These are phyloP conservation scores for Plodia interpunctella DNA, from an alignment of 1,140 invertebrate species.

Conservation along the genomic window DNA sequence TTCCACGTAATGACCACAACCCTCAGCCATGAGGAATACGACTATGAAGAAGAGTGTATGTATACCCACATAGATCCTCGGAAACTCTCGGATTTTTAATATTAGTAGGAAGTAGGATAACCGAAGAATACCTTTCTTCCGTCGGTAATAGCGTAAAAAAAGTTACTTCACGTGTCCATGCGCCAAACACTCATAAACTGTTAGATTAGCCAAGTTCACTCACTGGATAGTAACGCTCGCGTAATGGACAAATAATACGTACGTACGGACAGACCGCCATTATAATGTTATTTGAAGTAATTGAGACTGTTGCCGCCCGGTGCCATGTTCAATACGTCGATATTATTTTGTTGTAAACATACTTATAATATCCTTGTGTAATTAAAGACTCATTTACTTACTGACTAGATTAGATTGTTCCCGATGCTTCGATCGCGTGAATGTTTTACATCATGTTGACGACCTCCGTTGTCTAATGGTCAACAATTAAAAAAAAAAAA, in stretches of 20 bases:
- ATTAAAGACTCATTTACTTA: conserved; percentile 1
- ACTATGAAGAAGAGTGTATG: no score
- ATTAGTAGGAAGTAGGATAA: no score
- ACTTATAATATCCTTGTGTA: neutral
- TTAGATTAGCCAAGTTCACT: neutral
- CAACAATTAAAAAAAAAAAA: no score
- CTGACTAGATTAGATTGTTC: no score
- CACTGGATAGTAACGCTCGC: conserved; percentile 12
- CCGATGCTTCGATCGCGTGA: no score
- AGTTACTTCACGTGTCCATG: neutral
- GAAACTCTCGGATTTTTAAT: no score
- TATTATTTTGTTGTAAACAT: conserved; percentile 12
- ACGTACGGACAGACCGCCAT: conserved; percentile 29
- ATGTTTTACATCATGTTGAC: no score
- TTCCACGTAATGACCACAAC: no score
- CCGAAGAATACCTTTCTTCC: no score
- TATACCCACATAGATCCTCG: no score
- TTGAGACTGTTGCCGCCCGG: conserved; percentile 25
- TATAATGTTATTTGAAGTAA: conserved; percentile 65
- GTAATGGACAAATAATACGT: conserved; percentile 68
- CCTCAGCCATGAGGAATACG: no score
- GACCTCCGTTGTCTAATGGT: no score
- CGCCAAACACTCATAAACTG: conserved; percentile 1
- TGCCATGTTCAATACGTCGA: conserved; percentile 14
- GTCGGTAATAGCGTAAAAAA: neutral